phyloP scores from a whole-genome alignment of 2,113 vertebrate species.

The Lasiurus borealis region DNA sequence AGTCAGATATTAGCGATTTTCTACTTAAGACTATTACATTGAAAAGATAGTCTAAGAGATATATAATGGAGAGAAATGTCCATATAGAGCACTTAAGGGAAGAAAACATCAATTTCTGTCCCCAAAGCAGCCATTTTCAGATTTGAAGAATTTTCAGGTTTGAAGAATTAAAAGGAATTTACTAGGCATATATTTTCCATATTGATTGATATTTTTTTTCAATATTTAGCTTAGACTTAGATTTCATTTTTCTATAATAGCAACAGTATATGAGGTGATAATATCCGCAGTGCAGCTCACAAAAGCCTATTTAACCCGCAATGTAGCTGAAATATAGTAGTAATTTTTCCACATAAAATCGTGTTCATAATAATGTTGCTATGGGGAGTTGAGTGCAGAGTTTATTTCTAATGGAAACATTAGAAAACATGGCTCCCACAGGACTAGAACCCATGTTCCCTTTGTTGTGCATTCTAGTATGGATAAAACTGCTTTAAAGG shows the following conservation, averaged over 20 bases:
- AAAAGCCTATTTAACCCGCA: constrained; percentile 69
- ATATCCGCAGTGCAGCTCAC: not conserved
- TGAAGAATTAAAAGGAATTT: not conserved
- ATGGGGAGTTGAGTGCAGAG: constrained; percentile 55
- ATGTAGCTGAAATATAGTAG: constrained; percentile 55
- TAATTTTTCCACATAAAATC: constrained; percentile 74
- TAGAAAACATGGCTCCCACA: constrained; percentile 50
- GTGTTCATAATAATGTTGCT: constrained; percentile 62
- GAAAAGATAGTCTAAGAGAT: not conserved
- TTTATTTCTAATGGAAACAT: constrained; percentile 76
- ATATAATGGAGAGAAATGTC: not conserved
- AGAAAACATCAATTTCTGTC: not conserved
- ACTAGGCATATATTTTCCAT: not conserved
- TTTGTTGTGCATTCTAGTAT: constrained; percentile 46
- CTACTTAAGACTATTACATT: not conserved
- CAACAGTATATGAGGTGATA: not conserved
- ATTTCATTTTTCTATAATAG: constrained; percentile 55
- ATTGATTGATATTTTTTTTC: not conserved
- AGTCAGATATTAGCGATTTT: not conserved
- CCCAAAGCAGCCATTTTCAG: not conserved
- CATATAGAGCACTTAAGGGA: not conserved
- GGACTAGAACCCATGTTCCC: not conserved
- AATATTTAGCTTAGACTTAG: not conserved
- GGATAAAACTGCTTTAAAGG: constrained; percentile 31
- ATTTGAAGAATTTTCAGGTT: not conserved